A percentile compares a stretch with the other conserved stretches of the same genome.
These are phyloP conservation scores for Chloroclystis v-ata DNA, from an alignment of 2,888 invertebrate genomes.

Conservation along the genomic window DNA sequence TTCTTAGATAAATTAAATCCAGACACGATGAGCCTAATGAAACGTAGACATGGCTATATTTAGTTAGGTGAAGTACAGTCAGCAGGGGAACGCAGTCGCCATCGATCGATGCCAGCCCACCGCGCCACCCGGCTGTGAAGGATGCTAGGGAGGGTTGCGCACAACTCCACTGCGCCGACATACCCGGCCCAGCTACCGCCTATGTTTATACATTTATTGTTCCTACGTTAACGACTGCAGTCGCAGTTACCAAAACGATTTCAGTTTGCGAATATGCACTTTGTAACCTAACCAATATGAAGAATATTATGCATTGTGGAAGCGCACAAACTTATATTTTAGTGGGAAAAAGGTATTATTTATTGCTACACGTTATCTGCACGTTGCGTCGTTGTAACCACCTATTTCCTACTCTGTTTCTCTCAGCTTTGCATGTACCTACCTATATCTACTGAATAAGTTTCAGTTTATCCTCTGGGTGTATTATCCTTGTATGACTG, in stretches of 20 bases:
- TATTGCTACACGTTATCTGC: conserved; percentile 13
- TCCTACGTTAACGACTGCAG: conserved; percentile 25
- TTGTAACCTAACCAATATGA: background rate
- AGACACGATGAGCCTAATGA: no score
- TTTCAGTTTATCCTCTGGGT: no score
- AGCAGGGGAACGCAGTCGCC: conserved; percentile 39
- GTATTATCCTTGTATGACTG: no score
- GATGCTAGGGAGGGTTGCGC: conserved; percentile 48
- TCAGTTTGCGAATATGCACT: background rate
- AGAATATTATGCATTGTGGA: conserved; percentile 29
- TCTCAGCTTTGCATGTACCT: no score
- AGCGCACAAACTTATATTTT: conserved; percentile 26
- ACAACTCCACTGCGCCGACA: conserved; percentile 52
- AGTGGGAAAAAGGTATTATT: conserved; percentile 30
- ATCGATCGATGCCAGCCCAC: conserved; percentile 53
- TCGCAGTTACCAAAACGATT: conserved; percentile 17
- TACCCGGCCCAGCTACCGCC: conserved; percentile 28
- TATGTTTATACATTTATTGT: conserved; percentile 33
- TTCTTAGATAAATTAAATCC: no score
- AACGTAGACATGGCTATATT: background rate
- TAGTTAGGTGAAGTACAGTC: conserved; percentile 12
- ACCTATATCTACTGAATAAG: no score
- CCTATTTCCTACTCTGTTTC: conserved; percentile 5
- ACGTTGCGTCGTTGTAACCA: conserved; percentile 7
- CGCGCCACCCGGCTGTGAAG: conserved; percentile 41